Base-by-base conservation (phyloP, 2,888 invertebrate species). In the Dolichopus griseipennis region DNA sequence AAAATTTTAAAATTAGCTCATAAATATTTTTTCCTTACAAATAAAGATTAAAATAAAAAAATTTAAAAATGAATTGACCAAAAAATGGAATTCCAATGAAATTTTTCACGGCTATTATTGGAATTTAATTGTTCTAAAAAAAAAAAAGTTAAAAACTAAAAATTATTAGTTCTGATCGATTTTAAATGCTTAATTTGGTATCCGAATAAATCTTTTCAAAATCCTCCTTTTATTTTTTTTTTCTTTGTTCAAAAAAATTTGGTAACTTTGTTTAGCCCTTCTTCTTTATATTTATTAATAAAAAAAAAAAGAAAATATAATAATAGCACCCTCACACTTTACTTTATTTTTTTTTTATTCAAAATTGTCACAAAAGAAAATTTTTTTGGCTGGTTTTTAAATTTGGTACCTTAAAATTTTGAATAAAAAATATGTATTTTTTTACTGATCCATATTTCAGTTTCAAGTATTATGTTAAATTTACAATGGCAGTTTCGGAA, bases 51-150 rank as follows among this genome's bases (percentile, higher is more conserved):
- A 52, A 52, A 52, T 3, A 18, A 52, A 52, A 18, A 52, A 52
- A 52, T 43, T 43, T 43, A 52, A 52, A 52, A 52, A 52, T 52
- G 9, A 27, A 27, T 27, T 27, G 27, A 27, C 27, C 27, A 27
- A 27, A 27, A 18, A 52, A 52, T n/a, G n/a, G n/a, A 52, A 52
- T 52, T 52, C 52, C 52, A 52, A 52, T 18, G 52, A 52, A 52
- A 52, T 52, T 52, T 52, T 52, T 52, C 52, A 52, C 52, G 52
- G 52, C 52, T 52, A 52, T 52, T 52, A 52, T 52, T 52, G 52
- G 18, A 52, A 52, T 52, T 52, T 52, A 52, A 52, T 52, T 52
- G 52, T 52, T 52, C 18, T 18, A 15, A 15, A 52, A 7, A 52
- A 52, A 12, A 15, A 52, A n/a, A 52, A n/a, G 18, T 10, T n/a